These are phyloP conservation scores for Crotalus helleri DNA, from an alignment of 2,113 vertebrate genomes.

Conservation along the genomic window DNA sequence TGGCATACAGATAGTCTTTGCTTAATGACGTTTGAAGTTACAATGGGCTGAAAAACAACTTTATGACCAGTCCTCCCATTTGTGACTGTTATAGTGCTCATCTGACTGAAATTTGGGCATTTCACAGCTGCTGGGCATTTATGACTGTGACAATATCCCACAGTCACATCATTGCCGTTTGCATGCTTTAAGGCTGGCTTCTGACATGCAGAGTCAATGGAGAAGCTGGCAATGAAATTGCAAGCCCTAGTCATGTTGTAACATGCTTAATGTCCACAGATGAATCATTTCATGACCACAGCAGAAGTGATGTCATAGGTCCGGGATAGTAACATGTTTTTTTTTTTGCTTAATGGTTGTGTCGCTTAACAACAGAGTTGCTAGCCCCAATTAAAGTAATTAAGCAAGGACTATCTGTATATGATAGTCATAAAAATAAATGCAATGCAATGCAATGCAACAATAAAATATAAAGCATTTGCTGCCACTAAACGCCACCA, in stretches of 20 bases:
- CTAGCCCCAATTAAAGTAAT: not conserved
- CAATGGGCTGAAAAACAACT: not conserved
- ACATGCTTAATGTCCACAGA: not conserved
- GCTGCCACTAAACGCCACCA: not conserved
- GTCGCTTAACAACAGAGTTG: not conserved
- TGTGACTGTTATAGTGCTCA: not conserved
- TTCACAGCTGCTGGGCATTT: not conserved
- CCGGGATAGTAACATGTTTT: not conserved
- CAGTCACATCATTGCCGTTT: not conserved
- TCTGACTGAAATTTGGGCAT: not conserved
- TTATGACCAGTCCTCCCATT: not conserved
- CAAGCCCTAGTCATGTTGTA: not conserved
- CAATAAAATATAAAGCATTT: not conserved
- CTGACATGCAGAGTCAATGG: not conserved
- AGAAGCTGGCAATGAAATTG: not conserved
- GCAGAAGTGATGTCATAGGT: not conserved
- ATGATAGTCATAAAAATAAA: not conserved
- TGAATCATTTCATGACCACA: not conserved
- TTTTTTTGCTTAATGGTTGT: not conserved
- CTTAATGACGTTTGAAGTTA: not conserved
- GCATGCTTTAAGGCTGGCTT: not conserved
- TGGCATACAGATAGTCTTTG: not conserved
- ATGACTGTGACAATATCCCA: not conserved
- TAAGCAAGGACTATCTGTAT: not conserved
- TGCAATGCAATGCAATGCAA: not conserved